Base-by-base conservation (phyloP, 2,888 invertebrate genomes). In the Lithophane socia region DNA sequence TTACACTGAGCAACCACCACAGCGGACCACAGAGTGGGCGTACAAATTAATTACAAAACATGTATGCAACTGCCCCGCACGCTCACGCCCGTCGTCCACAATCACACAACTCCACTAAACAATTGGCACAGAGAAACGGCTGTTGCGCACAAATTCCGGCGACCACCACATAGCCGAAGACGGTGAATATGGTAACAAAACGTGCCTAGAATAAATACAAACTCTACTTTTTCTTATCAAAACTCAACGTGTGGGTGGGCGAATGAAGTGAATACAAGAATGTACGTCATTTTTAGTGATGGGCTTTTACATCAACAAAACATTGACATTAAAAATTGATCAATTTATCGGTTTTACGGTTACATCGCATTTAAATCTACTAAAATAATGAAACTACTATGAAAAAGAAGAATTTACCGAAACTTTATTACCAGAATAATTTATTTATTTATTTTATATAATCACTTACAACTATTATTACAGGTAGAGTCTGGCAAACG, bases 21-120 rank as follows among this genome's bases (percentile, higher is more conserved):
- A 88, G 87, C 89, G 81, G 80, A 87, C 88, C 84, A 87, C 88
- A 90, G 82, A 87, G 93, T 94, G 92, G 94, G 94, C 94, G 94
- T 92, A 91, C 89, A 90, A 93, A 92, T 93, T 92, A 93, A 94
- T 93, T 94, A 93, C 94, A 94, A 96, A 95, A 95, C 94, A 94
- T 94, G 88, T 91, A 94, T 93, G 88, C 91, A 94, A 92, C 90
- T 93, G 90, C 92, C 92, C 92, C 90, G 61, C 73, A 86, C 80
- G 84, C 83, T 89, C 78, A 88, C 88, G 92, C 93, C 92, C 92
- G 92, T 91, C 92, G 92, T 91, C 86, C 79, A 91, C 87, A 87
- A 85, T 85, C 81, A 83, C 91, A 88, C 86, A 89, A 89, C 87
- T 88, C 86, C 87, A 91, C 86, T 89, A 86, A 88, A 90, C 83